These are phyloP conservation scores for Lethrus apterus DNA, from an alignment of 1,140 invertebrate species.

Conservation along the genomic window DNA sequence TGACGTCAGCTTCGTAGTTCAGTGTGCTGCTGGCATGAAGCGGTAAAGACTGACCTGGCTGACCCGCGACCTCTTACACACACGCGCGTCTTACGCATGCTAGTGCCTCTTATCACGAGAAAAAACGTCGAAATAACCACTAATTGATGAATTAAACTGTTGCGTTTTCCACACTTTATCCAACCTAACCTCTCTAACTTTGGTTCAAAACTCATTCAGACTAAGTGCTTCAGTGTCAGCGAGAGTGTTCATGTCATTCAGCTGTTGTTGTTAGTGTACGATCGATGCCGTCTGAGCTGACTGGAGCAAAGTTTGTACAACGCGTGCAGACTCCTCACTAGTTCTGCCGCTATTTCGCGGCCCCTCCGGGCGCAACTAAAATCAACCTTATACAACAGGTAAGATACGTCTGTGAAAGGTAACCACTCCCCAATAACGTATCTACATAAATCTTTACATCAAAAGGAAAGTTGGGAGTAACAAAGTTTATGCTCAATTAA, in stretches of 20 bases:
- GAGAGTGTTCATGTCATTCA: conserved; percentile 13
- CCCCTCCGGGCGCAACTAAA: conserved; percentile 18
- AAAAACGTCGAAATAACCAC: conserved; percentile 17
- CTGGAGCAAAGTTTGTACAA: conserved; percentile 21
- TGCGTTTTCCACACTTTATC: conserved; percentile 2
- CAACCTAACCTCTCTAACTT: neutral
- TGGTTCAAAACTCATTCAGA: neutral
- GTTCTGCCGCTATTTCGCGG: conserved; percentile 19
- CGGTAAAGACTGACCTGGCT: conserved; percentile 35
- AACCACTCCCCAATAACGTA: no score
- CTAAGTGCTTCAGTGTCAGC: conserved; percentile 4
- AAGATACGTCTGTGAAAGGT: no score
- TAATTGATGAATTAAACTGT: neutral
- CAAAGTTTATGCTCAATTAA: no score
- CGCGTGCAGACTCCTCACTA: conserved; percentile 24
- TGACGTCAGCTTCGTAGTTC: conserved; percentile 28
- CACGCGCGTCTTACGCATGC: conserved; percentile 14
- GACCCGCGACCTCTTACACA: conserved; percentile 15
- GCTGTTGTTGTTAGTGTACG: conserved; percentile 23
- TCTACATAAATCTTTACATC: no score
- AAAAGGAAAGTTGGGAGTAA: no score
- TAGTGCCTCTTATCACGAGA: conserved; percentile 10
- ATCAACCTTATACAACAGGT: conserved; percentile 29
- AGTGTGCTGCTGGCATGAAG: conserved; percentile 36
- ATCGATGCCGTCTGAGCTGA: conserved; percentile 38